phyloP scores from a whole-genome alignment of 2,113 vertebrate species.

The Nyctibius bracteatus region DNA sequence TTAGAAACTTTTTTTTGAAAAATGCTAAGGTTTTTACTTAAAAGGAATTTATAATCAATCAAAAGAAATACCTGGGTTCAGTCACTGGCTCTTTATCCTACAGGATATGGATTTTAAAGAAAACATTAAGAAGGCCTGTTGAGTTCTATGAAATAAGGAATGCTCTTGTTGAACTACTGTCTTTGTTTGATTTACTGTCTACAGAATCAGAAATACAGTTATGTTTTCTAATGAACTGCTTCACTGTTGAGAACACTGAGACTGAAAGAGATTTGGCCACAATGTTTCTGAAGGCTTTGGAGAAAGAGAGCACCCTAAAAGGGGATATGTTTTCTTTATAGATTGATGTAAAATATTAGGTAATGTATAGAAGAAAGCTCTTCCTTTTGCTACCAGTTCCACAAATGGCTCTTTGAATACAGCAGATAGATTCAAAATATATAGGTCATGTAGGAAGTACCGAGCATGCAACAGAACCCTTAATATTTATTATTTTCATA shows the following conservation, averaged over 20 bases:
- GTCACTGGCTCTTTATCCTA: background rate
- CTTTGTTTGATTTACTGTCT: background rate
- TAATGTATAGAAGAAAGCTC: background rate
- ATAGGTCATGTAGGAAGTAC: background rate
- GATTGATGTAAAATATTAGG: background rate
- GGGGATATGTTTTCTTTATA: background rate
- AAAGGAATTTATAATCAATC: background rate
- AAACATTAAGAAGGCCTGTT: background rate
- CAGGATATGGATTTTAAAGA: background rate
- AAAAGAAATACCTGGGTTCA: background rate
- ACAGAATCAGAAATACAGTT: background rate
- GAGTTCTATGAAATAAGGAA: background rate
- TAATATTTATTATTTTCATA: background rate
- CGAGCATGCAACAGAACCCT: background rate
- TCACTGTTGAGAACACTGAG: background rate
- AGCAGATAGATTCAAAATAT: background rate
- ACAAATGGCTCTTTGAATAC: background rate
- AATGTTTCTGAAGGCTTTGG: background rate
- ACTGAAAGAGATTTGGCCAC: background rate
- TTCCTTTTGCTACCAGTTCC: background rate
- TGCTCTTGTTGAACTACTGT: background rate
- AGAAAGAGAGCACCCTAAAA: background rate
- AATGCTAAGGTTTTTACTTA: background rate
- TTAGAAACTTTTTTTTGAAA: background rate
- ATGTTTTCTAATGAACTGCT: background rate